These are phyloP conservation scores for Bembecia ichneumoniformis DNA, from an alignment of 2,888 invertebrate species.

Conservation along the genomic window DNA sequence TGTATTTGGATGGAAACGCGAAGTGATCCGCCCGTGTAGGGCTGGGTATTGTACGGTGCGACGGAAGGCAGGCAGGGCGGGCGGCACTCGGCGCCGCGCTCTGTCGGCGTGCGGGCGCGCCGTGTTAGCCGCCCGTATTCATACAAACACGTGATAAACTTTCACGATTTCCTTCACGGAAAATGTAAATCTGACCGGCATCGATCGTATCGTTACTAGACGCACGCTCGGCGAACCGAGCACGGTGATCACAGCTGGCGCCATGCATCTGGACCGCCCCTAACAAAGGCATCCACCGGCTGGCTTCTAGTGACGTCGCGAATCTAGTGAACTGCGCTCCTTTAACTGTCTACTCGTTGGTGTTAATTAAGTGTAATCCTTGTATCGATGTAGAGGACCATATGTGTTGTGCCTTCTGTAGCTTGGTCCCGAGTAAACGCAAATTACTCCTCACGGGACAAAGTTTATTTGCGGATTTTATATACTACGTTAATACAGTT, in stretches of 20 bases:
- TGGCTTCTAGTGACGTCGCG: slow-evolving; percentile 21
- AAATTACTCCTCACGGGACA: slow-evolving; percentile 18
- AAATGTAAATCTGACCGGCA: slow-evolving; percentile 70
- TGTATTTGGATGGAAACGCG: background rate
- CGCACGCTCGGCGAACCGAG: slow-evolving; percentile 48
- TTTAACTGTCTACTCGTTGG: slow-evolving; percentile 30
- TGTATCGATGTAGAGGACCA: slow-evolving; percentile 55
- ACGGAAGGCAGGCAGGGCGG: slow-evolving; percentile 47
- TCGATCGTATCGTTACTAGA: slow-evolving; percentile 61
- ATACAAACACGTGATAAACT: slow-evolving; percentile 61
- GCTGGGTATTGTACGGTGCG: slow-evolving; percentile 20
- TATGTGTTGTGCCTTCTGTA: slow-evolving; percentile 63
- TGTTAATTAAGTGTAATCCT: slow-evolving; percentile 49
- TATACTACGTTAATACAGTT: slow-evolving; percentile 42
- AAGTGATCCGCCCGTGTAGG: slow-evolving; percentile 5
- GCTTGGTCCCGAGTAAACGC: slow-evolving; percentile 36
- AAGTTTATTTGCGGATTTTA: slow-evolving; percentile 39
- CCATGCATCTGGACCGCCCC: slow-evolving; percentile 51
- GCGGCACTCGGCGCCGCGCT: slow-evolving; percentile 69
- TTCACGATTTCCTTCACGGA: slow-evolving; percentile 66
- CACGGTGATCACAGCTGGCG: slow-evolving; percentile 65
- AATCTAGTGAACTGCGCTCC: slow-evolving; percentile 33
- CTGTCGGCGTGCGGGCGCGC: slow-evolving; percentile 68
- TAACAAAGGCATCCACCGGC: slow-evolving; percentile 45
- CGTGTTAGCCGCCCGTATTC: slow-evolving; percentile 49